These are phyloP conservation scores for Anser brachyrhynchus DNA, from an alignment of 2,113 vertebrate genomes.

Conservation along the genomic window DNA sequence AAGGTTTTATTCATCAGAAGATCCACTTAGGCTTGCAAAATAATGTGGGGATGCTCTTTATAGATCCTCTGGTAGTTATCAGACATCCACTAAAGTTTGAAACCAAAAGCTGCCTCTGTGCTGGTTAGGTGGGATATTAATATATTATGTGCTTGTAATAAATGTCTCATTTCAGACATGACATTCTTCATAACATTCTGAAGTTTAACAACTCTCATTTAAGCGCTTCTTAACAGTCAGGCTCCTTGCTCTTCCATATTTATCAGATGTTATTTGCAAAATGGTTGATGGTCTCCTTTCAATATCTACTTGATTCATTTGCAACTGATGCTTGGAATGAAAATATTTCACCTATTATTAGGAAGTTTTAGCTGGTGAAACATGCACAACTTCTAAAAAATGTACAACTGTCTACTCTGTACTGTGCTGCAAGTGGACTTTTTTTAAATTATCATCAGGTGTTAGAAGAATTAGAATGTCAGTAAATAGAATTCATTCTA, in stretches of 20 bases:
- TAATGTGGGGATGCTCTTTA: slow-evolving; percentile 19
- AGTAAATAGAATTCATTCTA: neutral
- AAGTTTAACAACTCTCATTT: slow-evolving; percentile 1
- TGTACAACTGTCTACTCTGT: neutral
- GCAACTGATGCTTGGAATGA: neutral
- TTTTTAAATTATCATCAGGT: neutral
- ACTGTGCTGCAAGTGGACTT: neutral
- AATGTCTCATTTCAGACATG: neutral
- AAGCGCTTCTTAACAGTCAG: neutral
- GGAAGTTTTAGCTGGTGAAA: slow-evolving; percentile 2
- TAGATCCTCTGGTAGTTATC: neutral
- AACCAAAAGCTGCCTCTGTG: neutral
- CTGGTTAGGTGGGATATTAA: neutral
- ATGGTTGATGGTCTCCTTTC: neutral
- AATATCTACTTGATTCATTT: slow-evolving; percentile 30
- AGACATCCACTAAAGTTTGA: neutral
- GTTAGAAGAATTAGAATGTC: slow-evolving; percentile 16
- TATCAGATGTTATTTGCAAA: neutral
- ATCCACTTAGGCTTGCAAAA: slow-evolving; percentile 43
- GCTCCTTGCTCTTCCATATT: neutral
- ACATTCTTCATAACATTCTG: slow-evolving; percentile 24
- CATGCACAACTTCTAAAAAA: neutral
- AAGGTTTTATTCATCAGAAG: slow-evolving; percentile 41
- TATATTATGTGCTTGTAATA: neutral
- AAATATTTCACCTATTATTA: slow-evolving; percentile 5